A percentile compares a stretch with the other conserved stretches of the same genome.
phyloP scores from a whole-genome alignment of 2,888 invertebrate species.

The Spilarctia lutea region DNA sequence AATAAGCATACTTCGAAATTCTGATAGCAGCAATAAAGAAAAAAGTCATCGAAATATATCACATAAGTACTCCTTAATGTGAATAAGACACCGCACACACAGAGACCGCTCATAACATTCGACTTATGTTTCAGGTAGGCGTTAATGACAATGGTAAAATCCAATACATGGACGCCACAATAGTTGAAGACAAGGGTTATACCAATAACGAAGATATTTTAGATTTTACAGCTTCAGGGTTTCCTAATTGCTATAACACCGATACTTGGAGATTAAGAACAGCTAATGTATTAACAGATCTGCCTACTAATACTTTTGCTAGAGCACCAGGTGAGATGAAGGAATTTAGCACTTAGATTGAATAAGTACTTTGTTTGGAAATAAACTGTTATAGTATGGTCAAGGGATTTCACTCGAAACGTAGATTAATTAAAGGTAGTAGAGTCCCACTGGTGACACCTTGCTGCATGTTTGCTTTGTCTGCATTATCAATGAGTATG shows the following conservation, averaged over 20 bases:
- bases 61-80: no score
- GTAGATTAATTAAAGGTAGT: no score
- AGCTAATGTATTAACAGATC: slow-evolving; percentile 86
- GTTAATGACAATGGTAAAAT: slow-evolving; percentile 89
- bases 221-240: slow-evolving; percentile 63
- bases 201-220: slow-evolving; percentile 82
- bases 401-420: no score
- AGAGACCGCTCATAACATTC: background rate
- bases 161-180: slow-evolving; percentile 86
- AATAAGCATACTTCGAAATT: no score
- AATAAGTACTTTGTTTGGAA: background rate
- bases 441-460: no score
- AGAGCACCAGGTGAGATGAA: slow-evolving; percentile 87
- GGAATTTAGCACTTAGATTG: background rate
- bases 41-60: no score
- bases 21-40: no score
- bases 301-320: slow-evolving; percentile 89
- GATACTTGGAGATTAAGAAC: slow-evolving; percentile 82
- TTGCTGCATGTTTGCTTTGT: no score
- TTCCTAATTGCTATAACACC: slow-evolving; percentile 85
- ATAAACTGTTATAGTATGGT: background rate
- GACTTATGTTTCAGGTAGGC: slow-evolving; percentile 77
- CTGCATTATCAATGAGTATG: no score
- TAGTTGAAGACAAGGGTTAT: slow-evolving; percentile 83
- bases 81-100: no score